phyloP scores from a whole-genome alignment of 2,113 vertebrate species.

The Riparia riparia region DNA sequence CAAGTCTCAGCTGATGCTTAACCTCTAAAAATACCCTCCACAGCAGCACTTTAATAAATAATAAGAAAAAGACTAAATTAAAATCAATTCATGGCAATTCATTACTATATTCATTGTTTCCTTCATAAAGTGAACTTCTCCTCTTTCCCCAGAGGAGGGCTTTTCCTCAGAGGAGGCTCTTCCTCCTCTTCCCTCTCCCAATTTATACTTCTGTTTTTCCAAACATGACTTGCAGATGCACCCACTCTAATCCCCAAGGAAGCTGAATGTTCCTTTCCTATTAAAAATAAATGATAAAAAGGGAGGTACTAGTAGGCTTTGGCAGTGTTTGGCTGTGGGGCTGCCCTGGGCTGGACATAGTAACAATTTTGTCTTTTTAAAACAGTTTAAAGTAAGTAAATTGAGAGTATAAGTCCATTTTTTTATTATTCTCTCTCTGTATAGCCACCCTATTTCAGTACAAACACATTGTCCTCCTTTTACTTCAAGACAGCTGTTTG shows the following conservation, averaged over 20 bases:
- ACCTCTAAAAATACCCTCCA: neutral
- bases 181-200: neutral
- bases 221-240: neutral
- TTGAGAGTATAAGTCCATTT: neutral
- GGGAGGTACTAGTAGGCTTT: rapidly evolving
- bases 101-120: rapidly evolving
- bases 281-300: neutral
- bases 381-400: neutral
- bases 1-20: neutral
- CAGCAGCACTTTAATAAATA: neutral
- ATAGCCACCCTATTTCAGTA: neutral
- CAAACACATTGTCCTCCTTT: neutral
- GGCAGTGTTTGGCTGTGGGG: neutral
- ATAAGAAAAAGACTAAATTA: neutral
- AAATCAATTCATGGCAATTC: neutral
- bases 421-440: neutral
- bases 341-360: neutral
- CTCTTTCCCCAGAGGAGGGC: neutral
- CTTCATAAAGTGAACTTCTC: neutral
- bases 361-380: neutral
- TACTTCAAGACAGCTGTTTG: neutral
- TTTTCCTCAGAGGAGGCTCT: neutral
- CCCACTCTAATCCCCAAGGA: neutral
- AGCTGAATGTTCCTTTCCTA: neutral
- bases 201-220: neutral